Conservation (phyloP, 2,113 vertebrate species). For the Nymphicus hollandicus region DNA sequence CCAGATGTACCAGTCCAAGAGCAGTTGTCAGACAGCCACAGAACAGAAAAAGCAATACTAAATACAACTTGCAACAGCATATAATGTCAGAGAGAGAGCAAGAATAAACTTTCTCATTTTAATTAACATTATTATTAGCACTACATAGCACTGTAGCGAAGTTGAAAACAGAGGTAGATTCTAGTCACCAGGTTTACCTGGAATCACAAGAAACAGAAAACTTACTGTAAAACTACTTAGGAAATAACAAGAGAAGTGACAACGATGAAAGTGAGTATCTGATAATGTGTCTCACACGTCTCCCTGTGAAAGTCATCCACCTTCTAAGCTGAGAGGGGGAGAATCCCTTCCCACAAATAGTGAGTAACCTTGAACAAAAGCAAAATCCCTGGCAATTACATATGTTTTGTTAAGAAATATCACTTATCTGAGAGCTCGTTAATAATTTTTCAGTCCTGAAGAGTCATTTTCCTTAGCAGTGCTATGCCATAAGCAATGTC, state of each 20-base stretch:
- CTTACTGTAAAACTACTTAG: background rate
- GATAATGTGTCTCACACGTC: background rate
- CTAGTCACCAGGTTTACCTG: background rate
- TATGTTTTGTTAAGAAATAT: background rate
- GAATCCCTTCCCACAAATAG: background rate
- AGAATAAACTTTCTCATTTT: background rate
- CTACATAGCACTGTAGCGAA: background rate
- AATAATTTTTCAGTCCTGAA: background rate
- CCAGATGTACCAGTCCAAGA: background rate
- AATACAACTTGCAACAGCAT: background rate
- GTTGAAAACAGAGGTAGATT: background rate
- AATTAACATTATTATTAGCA: background rate
- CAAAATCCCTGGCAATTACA: background rate
- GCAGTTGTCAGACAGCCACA: background rate
- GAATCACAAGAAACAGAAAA: background rate
- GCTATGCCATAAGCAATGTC: background rate
- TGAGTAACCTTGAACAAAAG: background rate
- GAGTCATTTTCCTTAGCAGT: background rate
- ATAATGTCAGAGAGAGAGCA: background rate
- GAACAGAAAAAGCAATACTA: background rate
- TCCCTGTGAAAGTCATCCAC: background rate
- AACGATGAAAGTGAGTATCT: background rate
- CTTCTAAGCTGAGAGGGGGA: background rate
- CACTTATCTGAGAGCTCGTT: background rate
- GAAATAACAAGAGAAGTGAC: background rate